Base-by-base conservation (phyloP, 2,888 invertebrate species). In the Heteropelma amictum region DNA sequence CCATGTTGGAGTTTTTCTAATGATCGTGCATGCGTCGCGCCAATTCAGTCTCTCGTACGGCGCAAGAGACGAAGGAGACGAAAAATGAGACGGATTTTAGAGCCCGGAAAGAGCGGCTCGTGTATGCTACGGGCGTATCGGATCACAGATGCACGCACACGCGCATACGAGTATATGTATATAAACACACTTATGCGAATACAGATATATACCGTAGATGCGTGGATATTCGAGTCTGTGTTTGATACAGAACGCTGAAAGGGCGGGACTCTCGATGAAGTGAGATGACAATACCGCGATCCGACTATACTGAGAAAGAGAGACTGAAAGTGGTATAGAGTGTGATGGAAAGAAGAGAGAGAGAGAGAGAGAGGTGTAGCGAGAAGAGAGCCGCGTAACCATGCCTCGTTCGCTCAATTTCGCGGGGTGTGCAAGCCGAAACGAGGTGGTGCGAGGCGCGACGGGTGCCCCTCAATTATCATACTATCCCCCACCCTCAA, bases 321-420 rank as follows among this genome's bases (percentile, higher is more conserved):
- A 33, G 61, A 8, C 8, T 28, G 63, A 35, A 40, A 35, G 53
- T 19, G 42, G 10, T 42, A 77, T 12, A 72, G 49, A 77, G 80
- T 78, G 82, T 80, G 83, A 82, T 80, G 80, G 81, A 79, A 83
- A 60, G 64, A 47, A 53, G 53, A 51, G 38, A 61, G 45, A 35
- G 42, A 19, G 67, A 69, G 79, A 76, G 53, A 76, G 80, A 80
- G 82, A 81, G 82, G 81, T 80, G 81, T 80, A 79, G 1, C 21
- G 4, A n/a, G 35, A 8, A 83, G 82, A 83, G 81, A 79, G 81
- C 81, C 81, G 79, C 40, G 56, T 54, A 51, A 65, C 79, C 81
- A 81, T 69, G 80, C 81, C 81, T 83, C 82, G 85, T 84, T 82
- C 82, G 84, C 80, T 82, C 83, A 82, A 85, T 85, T 85, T 85